Evolutionary conservation across 2,113 vertebrate genomes (phyloP).

Genomic region (Xerus inauris): DNA sequence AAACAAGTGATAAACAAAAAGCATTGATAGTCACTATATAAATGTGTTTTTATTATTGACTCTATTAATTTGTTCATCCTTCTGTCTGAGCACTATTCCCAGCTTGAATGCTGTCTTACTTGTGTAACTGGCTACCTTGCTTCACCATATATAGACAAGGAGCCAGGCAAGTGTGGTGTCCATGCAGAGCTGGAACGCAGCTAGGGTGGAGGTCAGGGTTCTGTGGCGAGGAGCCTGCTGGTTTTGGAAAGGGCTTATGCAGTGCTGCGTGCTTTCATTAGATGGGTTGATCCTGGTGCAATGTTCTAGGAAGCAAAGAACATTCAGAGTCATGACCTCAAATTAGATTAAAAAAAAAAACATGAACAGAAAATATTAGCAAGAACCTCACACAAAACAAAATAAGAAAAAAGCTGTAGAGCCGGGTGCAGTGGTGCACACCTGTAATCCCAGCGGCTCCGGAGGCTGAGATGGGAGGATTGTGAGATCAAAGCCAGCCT

Average conservation of each 20-base stretch:
- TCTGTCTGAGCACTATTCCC: background rate
- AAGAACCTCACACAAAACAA: background rate
- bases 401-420: background rate
- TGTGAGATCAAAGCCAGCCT: no score
- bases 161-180: background rate
- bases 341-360: background rate
- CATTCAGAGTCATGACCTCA: background rate
- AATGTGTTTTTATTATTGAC: background rate
- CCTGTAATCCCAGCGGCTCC: no score
- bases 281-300: background rate
- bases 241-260: background rate
- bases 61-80: background rate
- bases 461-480: no score
- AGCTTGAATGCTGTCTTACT: background rate
- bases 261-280: background rate
- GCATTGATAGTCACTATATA: no score
- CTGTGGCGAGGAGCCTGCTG: background rate
- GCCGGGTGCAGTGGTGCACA: no score
- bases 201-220: background rate
- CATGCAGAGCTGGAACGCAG: background rate
- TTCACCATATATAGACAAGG: background rate
- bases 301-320: slow-evolving; percentile 4
- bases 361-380: background rate
- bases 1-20: background rate
- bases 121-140: background rate